phyloP scores from a whole-genome alignment of 92 coral and sea anemone genomes.

The Epizoanthus fatuus region DNA sequence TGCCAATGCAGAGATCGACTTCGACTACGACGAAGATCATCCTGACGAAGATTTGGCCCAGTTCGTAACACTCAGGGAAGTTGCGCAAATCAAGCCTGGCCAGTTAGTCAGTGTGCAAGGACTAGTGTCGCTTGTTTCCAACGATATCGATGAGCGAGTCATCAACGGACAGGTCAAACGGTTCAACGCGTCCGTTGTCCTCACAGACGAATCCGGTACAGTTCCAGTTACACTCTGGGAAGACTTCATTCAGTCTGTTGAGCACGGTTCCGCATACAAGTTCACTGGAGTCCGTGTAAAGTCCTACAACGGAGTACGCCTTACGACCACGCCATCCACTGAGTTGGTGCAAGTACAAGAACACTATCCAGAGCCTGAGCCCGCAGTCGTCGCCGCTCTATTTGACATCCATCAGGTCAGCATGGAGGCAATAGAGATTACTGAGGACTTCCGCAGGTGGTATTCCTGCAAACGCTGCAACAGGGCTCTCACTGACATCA shows the following conservation, averaged over 20 bases:
- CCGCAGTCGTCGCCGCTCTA: no score
- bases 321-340: slow-evolving; percentile 9
- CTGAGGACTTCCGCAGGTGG: no score
- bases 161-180: background rate
- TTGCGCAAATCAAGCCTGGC: background rate
- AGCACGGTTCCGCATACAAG: background rate
- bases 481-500: no score
- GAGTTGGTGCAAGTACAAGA: background rate
- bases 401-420: no score
- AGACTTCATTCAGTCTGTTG: background rate
- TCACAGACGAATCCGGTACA: background rate
- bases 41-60: background rate
- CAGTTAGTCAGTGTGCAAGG: background rate
- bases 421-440: no score
- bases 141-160: background rate
- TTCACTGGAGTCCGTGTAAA: background rate
- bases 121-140: background rate
- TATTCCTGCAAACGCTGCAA: no score
- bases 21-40: background rate
- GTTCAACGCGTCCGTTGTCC: background rate
- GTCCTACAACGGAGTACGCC: background rate
- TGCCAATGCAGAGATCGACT: background rate
- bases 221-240: slow-evolving; percentile 24
- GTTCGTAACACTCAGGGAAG: background rate
- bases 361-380: background rate